Evolutionary conservation across 2,888 invertebrate genomes (phyloP), one percentile per base, ranked within the genome.

Genomic region (Villa cingulata): DNA sequence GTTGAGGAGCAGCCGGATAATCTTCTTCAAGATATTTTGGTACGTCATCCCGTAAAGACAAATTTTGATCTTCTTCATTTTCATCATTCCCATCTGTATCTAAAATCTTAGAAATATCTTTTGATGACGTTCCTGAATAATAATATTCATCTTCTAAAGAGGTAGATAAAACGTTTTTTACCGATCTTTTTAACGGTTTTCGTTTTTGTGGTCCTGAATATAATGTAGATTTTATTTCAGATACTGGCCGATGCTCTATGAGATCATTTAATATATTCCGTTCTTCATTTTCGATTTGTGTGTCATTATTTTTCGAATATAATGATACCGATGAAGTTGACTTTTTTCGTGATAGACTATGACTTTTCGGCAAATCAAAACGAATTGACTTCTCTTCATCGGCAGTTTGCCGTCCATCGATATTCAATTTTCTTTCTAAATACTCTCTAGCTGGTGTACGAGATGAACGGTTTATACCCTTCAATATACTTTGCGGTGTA

Each of bases 381-480:
- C 51, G 44, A 36, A 52, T 48, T 16, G 48, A 52, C 44, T 51
- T 51, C 38, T 52, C 53, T 15, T 53, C 51, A n/a, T 48, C 48
- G 4, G 45, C 39, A 34, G 37, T 34, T 34, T 43, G 41, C 37
- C 14, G 16, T n/a, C 7, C 6, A 12, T 23, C 20, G 23, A n/a
- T 40, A 17, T 40, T 17, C 15, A 15, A 5, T 6, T 17, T 18
- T n/a, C 17, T 41, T 17, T 18, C 18, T 3, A 41, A 17, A 4
- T 27, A 16, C n/a, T 7, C 15, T 39, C 15, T 23, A 39, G 17
- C 27, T 45, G 48, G 41, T 23, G 23, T 17, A 19, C 45, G 17
- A 10, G 18, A 23, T n/a, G 41, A 15, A n/a, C 40, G 18, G 29
- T 27, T 43, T 29, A 39, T 46, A 9, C 43, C 45, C 32, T 53